Evolutionary conservation across 2,888 invertebrate species (phyloP).

Genomic region (Ptychoptera contaminata): DNA sequence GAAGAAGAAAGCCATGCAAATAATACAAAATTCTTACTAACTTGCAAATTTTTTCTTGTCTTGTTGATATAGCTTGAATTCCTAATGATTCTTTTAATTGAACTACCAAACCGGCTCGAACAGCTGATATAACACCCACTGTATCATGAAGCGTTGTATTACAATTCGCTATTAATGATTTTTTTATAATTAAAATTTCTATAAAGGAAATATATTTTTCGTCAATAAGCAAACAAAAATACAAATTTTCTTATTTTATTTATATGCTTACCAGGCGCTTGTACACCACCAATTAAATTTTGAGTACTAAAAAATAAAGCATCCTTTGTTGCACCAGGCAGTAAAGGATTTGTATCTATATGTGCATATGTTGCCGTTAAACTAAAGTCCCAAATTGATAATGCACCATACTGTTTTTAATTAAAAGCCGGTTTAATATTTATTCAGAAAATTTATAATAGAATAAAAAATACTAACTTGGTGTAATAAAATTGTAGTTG

Average conservation of each 20-base stretch:
- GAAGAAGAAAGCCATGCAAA: not conserved
- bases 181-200: conserved; percentile 50
- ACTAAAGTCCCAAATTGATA: conserved; percentile 83
- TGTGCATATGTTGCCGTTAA: conserved; percentile 63
- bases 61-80: conserved; percentile 49
- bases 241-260: not conserved
- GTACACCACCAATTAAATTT: conserved; percentile 81
- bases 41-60: conserved; percentile 60
- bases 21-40: no score
- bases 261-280: conserved; percentile 43
- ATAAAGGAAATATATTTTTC: conserved; percentile 2
- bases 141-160: conserved; percentile 41
- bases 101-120: conserved; percentile 71
- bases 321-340: conserved; percentile 65
- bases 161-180: conserved; percentile 35
- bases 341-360: conserved; percentile 72
- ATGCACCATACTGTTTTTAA: conserved; percentile 45
- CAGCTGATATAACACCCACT: conserved; percentile 62
- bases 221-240: not conserved
- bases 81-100: conserved; percentile 73
- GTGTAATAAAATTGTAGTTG: conserved; percentile 64
- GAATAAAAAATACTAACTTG: conserved; percentile 22
- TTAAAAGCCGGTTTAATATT: not conserved
- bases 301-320: conserved; percentile 80
- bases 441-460: not conserved